Conservation (phyloP, 2,113 vertebrate species). For the Psephotus haematonotus region DNA sequence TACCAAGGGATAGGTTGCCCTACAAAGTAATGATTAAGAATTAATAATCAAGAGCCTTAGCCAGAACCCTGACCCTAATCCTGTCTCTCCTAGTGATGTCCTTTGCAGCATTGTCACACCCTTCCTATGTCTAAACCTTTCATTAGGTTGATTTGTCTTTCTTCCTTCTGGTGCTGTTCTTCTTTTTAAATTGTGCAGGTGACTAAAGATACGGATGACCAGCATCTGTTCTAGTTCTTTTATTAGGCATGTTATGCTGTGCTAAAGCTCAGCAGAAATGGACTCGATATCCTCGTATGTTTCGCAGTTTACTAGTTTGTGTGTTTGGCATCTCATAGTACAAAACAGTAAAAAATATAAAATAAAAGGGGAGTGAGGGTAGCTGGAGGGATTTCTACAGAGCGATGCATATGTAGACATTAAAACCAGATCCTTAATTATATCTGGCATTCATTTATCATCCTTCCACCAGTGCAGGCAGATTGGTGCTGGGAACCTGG, state of each 20-base stretch:
- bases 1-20: not conserved
- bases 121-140: not conserved
- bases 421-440: not conserved
- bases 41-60: not conserved
- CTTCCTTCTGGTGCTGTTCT: not conserved
- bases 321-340: not conserved
- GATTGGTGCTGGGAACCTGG: not conserved
- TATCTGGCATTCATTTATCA: not conserved
- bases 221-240: not conserved
- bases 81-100: not conserved
- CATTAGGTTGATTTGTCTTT: not conserved
- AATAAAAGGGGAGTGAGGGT: not conserved
- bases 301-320: not conserved
- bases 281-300: accelerated
- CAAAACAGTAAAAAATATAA: not conserved
- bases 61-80: not conserved
- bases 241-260: not conserved
- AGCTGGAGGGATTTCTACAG: not conserved
- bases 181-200: not conserved
- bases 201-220: not conserved
- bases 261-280: not conserved
- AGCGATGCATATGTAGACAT: not conserved
- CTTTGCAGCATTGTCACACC: not conserved
- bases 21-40: not conserved
- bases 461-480: not conserved